phyloP scores from a whole-genome alignment of 2,113 vertebrate genomes.

The Chiloscyllium plagiosum region DNA sequence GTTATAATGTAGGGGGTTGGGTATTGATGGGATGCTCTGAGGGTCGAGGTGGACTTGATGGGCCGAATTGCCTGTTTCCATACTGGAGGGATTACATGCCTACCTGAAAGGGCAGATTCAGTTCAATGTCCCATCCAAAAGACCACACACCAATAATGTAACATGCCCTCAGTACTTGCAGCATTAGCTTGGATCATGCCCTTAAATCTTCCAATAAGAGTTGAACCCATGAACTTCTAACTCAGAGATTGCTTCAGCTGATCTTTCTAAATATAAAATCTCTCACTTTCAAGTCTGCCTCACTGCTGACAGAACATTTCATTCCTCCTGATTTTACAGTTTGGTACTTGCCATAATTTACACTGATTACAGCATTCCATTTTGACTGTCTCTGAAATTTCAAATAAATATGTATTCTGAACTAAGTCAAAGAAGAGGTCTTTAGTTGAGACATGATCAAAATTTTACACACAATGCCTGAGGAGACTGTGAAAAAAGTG shows the following conservation, averaged over 20 bases:
- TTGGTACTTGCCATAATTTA: neutral
- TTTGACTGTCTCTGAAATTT: neutral
- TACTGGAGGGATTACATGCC: neutral
- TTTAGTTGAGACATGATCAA: neutral
- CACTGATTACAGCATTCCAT: neutral
- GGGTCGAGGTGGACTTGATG: too few species aligned
- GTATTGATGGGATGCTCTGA: too few species aligned
- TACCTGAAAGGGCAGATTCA: neutral
- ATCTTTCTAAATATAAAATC: neutral
- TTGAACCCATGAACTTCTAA: neutral
- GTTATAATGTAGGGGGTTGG: too few species aligned
- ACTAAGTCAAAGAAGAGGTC: neutral
- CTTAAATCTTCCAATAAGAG: neutral
- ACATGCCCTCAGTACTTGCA: neutral
- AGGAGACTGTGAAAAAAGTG: neutral
- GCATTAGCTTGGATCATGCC: neutral
- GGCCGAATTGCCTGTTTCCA: too few species aligned
- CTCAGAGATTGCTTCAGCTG: neutral
- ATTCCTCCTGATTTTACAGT: neutral
- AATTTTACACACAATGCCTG: neutral
- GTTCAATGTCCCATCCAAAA: neutral
- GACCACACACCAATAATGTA: neutral
- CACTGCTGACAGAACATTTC: neutral
- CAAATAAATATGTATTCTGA: neutral
- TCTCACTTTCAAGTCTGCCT: neutral